Conservation (phyloP, 2,113 vertebrate genomes). For the Diadophis punctatus region DNA sequence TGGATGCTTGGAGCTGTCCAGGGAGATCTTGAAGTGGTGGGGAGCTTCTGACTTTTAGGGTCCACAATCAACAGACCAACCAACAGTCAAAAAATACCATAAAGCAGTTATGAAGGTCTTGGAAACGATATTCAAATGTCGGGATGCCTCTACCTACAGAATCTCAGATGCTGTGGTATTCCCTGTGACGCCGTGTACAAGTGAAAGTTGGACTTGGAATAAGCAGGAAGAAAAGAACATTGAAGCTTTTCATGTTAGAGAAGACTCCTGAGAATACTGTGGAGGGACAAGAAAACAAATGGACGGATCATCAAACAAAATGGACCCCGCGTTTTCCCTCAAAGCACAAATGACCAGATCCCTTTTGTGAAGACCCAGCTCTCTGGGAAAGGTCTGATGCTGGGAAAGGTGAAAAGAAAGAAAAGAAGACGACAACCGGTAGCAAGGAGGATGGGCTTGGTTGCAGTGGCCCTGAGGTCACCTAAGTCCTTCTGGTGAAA, state of each 20-base stretch:
- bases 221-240: neutral
- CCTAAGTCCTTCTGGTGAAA: neutral
- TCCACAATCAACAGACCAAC: neutral
- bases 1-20: neutral
- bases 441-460: neutral
- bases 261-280: neutral
- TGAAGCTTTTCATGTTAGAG: neutral
- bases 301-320: neutral
- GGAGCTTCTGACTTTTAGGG: neutral
- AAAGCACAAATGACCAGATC: neutral
- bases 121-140: neutral
- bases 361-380: neutral
- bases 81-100: neutral
- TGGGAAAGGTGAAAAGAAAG: neutral
- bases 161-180: neutral
- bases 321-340: neutral
- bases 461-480: neutral
- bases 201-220: neutral
- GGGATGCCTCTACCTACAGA: neutral
- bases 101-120: neutral
- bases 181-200: neutral
- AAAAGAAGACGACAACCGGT: neutral
- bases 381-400: neutral
- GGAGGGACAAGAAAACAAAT: neutral
- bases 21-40: neutral